These are phyloP conservation scores for Chloroceryle amazona DNA, from an alignment of 2,797 vertebrate species.

Conservation along the genomic window DNA sequence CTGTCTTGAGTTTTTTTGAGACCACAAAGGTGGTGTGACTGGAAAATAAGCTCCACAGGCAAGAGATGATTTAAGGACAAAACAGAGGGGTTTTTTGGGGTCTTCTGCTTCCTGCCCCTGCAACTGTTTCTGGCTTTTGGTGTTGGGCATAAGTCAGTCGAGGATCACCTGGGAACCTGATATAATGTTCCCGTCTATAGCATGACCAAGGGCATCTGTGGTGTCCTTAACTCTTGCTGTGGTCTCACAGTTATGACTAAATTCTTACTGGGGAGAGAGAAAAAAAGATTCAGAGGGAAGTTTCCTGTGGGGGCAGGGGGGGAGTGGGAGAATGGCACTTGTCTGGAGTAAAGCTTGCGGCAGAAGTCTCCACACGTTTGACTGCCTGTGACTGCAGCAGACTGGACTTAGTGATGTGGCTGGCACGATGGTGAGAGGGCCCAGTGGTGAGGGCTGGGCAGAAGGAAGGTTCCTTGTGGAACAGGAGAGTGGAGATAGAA, in stretches of 20 bases:
- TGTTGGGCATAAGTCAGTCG: background rate
- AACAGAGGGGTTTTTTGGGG: fast-evolving
- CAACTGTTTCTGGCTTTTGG: background rate
- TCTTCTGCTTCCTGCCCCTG: background rate
- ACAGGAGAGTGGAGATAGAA: background rate
- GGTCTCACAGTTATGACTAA: background rate
- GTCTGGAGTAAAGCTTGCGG: background rate
- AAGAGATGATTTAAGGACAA: background rate
- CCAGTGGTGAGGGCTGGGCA: background rate
- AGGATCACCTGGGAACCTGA: background rate
- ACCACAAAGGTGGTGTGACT: background rate
- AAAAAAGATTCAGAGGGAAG: background rate
- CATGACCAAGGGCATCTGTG: background rate
- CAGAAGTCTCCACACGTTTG: background rate
- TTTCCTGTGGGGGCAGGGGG: background rate
- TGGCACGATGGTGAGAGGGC: background rate
- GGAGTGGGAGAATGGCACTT: too few relatives aligned
- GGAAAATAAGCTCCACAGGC: background rate
- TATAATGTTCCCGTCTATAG: background rate
- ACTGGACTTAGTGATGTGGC: background rate
- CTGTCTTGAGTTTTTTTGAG: background rate
- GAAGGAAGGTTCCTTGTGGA: background rate
- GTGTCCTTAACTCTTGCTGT: background rate
- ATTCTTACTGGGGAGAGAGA: background rate
- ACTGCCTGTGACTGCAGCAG: background rate